phyloP scores from a whole-genome alignment of 53 echinoderm and acorn worm genomes.

The Stichopus horrens region DNA sequence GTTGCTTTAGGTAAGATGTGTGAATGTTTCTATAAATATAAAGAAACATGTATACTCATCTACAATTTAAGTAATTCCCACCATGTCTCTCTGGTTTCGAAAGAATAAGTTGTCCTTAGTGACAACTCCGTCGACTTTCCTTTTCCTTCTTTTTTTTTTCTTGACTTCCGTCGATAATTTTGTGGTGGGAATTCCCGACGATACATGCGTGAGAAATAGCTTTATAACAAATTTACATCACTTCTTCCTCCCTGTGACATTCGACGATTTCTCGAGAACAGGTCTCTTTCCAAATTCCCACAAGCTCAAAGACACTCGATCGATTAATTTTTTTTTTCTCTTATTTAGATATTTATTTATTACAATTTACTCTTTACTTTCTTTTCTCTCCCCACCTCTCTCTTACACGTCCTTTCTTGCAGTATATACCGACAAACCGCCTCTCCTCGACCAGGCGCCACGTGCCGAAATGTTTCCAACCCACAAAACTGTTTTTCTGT shows the following conservation, averaged over 20 bases:
- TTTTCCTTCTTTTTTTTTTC: no score
- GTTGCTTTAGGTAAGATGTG: no score
- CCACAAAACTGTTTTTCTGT: background rate
- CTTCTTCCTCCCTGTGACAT: background rate
- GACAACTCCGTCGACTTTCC: no score
- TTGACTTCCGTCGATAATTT: background rate
- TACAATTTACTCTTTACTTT: no score
- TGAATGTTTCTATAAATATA: no score
- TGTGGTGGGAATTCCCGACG: conserved; percentile 30
- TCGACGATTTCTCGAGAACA: background rate
- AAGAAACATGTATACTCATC: no score
- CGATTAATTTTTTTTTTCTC: background rate
- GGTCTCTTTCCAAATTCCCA: conserved; percentile 5
- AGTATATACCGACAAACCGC: background rate
- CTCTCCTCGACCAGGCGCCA: background rate
- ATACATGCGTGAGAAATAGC: conserved; percentile 17
- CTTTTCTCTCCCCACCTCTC: no score
- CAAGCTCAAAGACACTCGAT: conserved; percentile 11
- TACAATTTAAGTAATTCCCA: no score
- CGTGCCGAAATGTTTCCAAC: conserved; percentile 14
- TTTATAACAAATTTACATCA: conserved; percentile 5
- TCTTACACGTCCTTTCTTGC: background rate
- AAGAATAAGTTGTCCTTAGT: no score
- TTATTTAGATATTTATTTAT: background rate
- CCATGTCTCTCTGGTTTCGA: no score